Conservation (phyloP, 2,797 vertebrate species). For the Cuculus canorus region DNA sequence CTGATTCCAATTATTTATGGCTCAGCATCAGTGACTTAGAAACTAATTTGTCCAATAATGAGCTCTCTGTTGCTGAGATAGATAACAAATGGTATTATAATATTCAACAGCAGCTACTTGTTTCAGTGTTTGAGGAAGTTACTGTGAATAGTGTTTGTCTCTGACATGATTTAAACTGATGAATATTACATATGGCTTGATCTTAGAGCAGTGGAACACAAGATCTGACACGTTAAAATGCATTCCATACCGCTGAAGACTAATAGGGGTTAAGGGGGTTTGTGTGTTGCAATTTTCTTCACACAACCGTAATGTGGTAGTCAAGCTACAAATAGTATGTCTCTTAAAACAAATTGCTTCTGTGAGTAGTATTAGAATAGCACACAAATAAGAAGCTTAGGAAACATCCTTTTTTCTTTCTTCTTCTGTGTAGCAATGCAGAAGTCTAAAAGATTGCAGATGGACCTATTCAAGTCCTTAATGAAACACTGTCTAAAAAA, state of each 20-base stretch:
- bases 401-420: neutral
- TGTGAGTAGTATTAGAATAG: neutral
- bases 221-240: conserved; percentile 65
- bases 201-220: conserved; percentile 51
- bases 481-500: conserved; percentile 15
- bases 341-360: conserved; percentile 40
- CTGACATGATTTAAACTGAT: conserved; percentile 33
- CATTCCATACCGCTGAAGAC: conserved; percentile 46
- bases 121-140: conserved; percentile 42
- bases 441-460: neutral
- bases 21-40: conserved; percentile 62
- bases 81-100: conserved; percentile 48
- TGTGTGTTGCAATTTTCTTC: conserved; percentile 53
- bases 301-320: conserved; percentile 11
- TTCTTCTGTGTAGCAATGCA: neutral
- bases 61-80: conserved; percentile 60
- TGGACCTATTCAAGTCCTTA: neutral
- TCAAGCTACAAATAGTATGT: conserved; percentile 31
- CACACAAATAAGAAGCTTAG: neutral
- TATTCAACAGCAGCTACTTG: conserved; percentile 57
- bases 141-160: neutral
- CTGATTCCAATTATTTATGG: conserved; percentile 63
- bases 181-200: conserved; percentile 59
- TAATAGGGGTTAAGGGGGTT: conserved; percentile 56
- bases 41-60: conserved; percentile 73